These are phyloP conservation scores for Apodemia mormo DNA, from an alignment of 2,888 invertebrate genomes.

Conservation along the genomic window DNA sequence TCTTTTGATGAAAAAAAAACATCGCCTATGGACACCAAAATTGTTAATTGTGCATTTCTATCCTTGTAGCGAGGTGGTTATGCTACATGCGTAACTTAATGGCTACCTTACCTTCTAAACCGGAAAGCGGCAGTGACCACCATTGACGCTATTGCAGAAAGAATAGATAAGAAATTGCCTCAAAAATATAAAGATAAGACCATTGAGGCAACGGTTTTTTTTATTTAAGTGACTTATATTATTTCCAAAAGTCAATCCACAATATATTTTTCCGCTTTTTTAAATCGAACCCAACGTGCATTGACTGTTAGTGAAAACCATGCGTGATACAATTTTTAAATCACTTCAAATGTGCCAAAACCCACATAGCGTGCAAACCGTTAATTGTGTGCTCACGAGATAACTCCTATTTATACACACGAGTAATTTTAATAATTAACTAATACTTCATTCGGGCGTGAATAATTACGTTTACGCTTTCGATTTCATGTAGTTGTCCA, in stretches of 20 bases:
- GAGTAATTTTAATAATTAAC: slow-evolving; percentile 15
- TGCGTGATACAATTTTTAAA: slow-evolving; percentile 6
- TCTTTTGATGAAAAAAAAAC: too few relatives aligned
- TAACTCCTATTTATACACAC: slow-evolving; percentile 11
- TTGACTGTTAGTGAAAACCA: neutral
- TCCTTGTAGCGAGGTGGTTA: too few relatives aligned
- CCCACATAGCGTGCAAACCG: slow-evolving; percentile 3
- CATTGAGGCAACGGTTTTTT: too few relatives aligned
- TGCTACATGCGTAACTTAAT: too few relatives aligned
- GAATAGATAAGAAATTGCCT: neutral
- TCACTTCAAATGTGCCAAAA: slow-evolving; percentile 4
- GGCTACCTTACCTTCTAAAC: too few relatives aligned
- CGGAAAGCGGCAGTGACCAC: neutral
- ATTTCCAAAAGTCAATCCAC: too few relatives aligned
- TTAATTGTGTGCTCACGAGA: slow-evolving; percentile 1
- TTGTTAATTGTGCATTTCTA: too few relatives aligned
- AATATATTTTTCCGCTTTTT: too few relatives aligned
- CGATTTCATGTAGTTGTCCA: neutral
- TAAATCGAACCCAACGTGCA: neutral
- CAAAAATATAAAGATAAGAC: too few relatives aligned
- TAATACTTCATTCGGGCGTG: slow-evolving; percentile 12
- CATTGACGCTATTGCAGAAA: neutral
- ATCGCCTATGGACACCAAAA: too few relatives aligned
- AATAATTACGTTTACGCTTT: slow-evolving; percentile 10
- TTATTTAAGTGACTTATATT: too few relatives aligned